phyloP scores from a whole-genome alignment of 2,113 vertebrate species.

The Hippocampus barbouri region DNA sequence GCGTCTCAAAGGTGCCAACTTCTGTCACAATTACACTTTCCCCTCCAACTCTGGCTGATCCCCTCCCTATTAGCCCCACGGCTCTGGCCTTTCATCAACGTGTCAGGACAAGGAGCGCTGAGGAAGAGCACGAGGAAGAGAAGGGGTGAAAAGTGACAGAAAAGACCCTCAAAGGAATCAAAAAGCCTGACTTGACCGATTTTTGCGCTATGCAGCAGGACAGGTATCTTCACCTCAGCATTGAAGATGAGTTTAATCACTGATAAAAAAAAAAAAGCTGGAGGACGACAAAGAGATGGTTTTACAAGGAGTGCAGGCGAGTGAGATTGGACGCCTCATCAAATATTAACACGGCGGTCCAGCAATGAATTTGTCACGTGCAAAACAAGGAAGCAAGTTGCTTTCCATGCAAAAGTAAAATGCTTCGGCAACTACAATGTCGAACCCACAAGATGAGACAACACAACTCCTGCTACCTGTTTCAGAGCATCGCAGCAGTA shows the following conservation, averaged over 20 bases:
- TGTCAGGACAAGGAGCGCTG: constrained; percentile 43
- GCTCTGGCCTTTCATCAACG: constrained; percentile 52
- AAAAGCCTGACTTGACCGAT: constrained; percentile 37
- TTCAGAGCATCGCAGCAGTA: constrained; percentile 35
- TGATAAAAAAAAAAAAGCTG: constrained; percentile 23
- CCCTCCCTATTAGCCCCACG: constrained; percentile 32
- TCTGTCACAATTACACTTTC: constrained; percentile 28
- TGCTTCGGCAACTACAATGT: background rate
- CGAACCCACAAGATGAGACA: background rate
- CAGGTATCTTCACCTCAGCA: constrained; percentile 14
- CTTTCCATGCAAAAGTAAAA: constrained; percentile 1
- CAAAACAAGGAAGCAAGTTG: background rate
- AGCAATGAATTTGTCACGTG: constrained; percentile 38
- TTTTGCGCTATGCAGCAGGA: constrained; percentile 39
- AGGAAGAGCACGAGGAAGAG: background rate
- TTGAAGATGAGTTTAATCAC: constrained; percentile 31
- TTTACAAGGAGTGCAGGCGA: constrained; percentile 31
- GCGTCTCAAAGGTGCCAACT: constrained; percentile 2
- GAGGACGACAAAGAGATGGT: constrained; percentile 4
- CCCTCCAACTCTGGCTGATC: constrained; percentile 26
- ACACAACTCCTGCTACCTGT: constrained; percentile 59
- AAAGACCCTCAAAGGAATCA: constrained; percentile 17
- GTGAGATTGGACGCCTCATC: constrained; percentile 45
- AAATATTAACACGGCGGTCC: constrained; percentile 65
- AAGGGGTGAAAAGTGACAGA: constrained; percentile 22